phyloP scores from a whole-genome alignment of 2,888 invertebrate species.

The Pandemis cinnamomeana region DNA sequence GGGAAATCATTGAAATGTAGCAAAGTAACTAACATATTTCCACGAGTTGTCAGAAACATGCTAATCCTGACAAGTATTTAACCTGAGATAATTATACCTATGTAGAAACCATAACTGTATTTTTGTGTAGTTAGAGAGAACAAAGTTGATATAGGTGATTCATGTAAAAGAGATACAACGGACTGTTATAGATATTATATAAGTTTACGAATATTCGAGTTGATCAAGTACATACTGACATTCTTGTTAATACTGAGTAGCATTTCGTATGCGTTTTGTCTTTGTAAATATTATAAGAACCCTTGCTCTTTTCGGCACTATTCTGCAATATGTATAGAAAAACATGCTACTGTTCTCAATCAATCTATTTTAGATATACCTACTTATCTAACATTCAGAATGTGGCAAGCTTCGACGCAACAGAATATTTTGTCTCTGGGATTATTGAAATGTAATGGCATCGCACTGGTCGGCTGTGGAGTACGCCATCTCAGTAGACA shows the following conservation, averaged over 20 bases:
- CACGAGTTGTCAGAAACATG: background rate
- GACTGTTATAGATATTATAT: too few species aligned
- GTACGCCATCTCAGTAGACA: background rate
- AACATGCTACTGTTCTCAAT: background rate
- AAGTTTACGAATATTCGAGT: too few species aligned
- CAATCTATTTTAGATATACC: too few species aligned
- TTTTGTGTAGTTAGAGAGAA: background rate
- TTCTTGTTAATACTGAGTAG: too few species aligned
- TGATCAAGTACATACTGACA: too few species aligned
- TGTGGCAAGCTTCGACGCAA: background rate
- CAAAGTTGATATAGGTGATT: too few species aligned
- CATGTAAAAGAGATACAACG: too few species aligned
- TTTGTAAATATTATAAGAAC: too few species aligned
- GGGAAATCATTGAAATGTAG: conserved; percentile 5
- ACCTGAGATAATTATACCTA: background rate
- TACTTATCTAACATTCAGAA: background rate
- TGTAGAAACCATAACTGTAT: background rate
- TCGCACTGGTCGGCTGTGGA: background rate
- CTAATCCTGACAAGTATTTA: background rate
- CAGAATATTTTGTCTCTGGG: background rate
- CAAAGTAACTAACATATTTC: background rate
- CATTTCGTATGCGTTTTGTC: too few species aligned
- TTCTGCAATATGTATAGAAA: background rate
- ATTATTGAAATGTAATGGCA: background rate
- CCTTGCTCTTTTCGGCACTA: too few species aligned